Percentiles rank a stretch among this genome's conserved stretches.
These are phyloP conservation scores for Gymnoscopelus microlampas DNA, from an alignment of 2,797 vertebrate species.

Conservation along the genomic window DNA sequence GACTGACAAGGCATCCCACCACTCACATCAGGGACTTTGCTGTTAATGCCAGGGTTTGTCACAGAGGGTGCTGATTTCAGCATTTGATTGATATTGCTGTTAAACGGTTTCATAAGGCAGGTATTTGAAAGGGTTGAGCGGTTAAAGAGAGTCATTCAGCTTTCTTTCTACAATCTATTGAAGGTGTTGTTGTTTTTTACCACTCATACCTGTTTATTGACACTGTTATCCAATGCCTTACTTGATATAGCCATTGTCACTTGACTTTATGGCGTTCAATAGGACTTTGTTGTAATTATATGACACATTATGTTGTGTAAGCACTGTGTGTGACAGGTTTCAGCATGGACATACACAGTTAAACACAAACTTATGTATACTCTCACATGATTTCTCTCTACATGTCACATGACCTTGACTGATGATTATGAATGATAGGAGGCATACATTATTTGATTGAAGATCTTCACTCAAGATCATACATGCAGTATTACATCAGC, in stretches of 20 bases:
- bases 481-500: conserved; percentile 23
- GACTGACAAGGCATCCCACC: conserved; percentile 86
- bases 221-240: conserved; percentile 30
- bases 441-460: conserved; percentile 51
- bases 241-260: conserved; percentile 42
- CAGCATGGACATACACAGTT: conserved; percentile 54
- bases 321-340: conserved; percentile 39
- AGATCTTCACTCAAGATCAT: conserved; percentile 7
- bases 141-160: conserved; percentile 26
- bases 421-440: conserved; percentile 51
- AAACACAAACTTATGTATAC: conserved; percentile 49
- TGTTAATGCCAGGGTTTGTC: conserved; percentile 55
- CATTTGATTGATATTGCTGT: conserved; percentile 58
- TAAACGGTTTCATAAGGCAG: conserved; percentile 47
- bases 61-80: conserved; percentile 60
- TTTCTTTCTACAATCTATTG: conserved; percentile 2
- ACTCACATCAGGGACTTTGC: conserved; percentile 68
- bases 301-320: conserved; percentile 52
- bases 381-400: not conserved
- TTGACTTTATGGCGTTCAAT: conserved; percentile 35
- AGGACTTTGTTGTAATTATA: conserved; percentile 50
- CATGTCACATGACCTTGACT: conserved; percentile 33
- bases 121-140: conserved; percentile 15
- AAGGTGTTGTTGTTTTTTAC: conserved; percentile 43
- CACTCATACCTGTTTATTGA: conserved; percentile 43